Base-by-base conservation (phyloP, 2,797 vertebrate genomes). In the Loriculus beryllinus region DNA sequence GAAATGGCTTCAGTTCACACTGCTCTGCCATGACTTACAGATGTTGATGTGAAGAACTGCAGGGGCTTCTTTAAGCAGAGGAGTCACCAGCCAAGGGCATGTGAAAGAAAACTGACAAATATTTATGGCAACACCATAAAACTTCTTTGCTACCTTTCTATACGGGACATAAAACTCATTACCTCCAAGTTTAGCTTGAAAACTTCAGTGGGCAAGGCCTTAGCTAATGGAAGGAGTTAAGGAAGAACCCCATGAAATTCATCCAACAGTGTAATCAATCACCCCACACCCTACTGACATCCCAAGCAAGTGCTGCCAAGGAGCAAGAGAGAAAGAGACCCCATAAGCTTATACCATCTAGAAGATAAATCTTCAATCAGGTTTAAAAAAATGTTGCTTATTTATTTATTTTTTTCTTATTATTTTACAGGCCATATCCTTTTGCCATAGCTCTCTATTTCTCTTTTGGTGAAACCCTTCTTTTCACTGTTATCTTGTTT, bases 221-320 rank as follows among this genome's bases (percentile, higher is more conserved):
- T 28, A 69, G 62, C 62, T 81, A 72, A 81, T 37, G 33, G 72
- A 89, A 65, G 52, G 62, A 81, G 35, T 86, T 65, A 59, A 90
- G 75, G 82, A 92, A 89, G 84, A 67, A 82, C 42, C 33, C 87
- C 87, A 60, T 45, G 87, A 93, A 94, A 92, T 83, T 63, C 54
- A 48, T 69, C 57, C 84, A 81, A 12, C 3, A 2, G 35, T 54
- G 51, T 51, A 29, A 92, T 88, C 56, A 19, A n/a, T 91, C 79
- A 89, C 39, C 18, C 65, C 51, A 52, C 37, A 72, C 65, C 74
- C 86, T 89, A 54, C 72, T 47, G 51, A 65, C 69, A 81, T 63
- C 76, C 76, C 35, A 31, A 8, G 1, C 69, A 86, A 93, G 69
- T 25, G 35, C 62, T 90, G 79, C 52, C 79, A 83, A 62, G 60